These are phyloP conservation scores for Caenorhabditis sp. DNA, from an alignment of 2,888 invertebrate genomes.

Conservation along the genomic window DNA sequence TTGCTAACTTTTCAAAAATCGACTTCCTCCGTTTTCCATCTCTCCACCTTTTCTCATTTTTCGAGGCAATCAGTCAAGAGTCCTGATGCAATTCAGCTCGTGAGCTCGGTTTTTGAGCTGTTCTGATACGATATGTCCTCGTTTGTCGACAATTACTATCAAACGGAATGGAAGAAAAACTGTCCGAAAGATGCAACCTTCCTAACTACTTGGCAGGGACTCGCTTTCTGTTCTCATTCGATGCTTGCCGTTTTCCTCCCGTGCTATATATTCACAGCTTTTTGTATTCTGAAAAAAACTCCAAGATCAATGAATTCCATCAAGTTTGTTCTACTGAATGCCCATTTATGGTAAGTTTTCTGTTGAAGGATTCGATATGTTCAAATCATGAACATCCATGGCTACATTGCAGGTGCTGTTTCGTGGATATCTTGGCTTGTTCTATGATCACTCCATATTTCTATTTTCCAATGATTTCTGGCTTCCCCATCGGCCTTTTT, in stretches of 20 bases:
- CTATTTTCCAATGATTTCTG: conserved; percentile 47
- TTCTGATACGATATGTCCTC: conserved; percentile 6
- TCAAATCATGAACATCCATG: background rate
- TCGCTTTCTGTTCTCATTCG: conserved; percentile 23
- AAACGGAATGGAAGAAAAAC: conserved; percentile 15
- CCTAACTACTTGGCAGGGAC: conserved; percentile 34
- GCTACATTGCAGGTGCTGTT: conserved; percentile 31
- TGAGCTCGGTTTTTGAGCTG: too few relatives aligned
- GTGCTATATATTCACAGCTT: conserved; percentile 18
- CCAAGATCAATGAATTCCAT: conserved; percentile 21
- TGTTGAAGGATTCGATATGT: background rate
- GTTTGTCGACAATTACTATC: conserved; percentile 14
- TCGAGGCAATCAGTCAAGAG: too few relatives aligned
- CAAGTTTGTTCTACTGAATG: conserved; percentile 10
- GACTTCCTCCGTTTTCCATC: too few relatives aligned
- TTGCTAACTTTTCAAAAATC: too few relatives aligned
- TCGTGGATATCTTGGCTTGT: conserved; percentile 33
- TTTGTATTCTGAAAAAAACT: conserved; percentile 20
- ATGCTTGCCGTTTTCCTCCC: conserved; percentile 22
- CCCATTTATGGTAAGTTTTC: conserved; percentile 13
- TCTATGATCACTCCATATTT: conserved; percentile 52
- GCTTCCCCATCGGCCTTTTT: conserved; percentile 37
- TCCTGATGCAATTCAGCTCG: too few relatives aligned
- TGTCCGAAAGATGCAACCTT: conserved; percentile 17
- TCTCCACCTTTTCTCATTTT: too few relatives aligned